Conservation (phyloP, 2,113 vertebrate genomes). For the Chaetura pelagica region DNA sequence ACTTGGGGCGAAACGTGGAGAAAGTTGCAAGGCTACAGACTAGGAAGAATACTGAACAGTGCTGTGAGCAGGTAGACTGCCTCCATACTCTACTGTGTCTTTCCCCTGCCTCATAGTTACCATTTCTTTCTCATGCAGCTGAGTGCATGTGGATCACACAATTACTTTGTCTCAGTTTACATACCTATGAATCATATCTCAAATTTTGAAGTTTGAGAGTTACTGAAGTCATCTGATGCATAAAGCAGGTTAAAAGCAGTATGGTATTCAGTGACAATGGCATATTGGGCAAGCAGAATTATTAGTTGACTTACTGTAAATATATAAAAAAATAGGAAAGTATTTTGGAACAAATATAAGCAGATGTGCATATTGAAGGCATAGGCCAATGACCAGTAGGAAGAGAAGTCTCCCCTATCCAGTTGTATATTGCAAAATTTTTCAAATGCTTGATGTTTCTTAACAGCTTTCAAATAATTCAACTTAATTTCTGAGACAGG, state of each 20-base stretch:
- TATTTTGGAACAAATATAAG: neutral
- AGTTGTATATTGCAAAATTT: neutral
- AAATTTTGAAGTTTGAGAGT: neutral
- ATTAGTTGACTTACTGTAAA: neutral
- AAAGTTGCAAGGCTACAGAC: neutral
- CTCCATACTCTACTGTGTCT: neutral
- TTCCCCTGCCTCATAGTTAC: neutral
- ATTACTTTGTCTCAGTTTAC: neutral
- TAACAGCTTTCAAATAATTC: neutral
- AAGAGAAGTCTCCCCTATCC: neutral
- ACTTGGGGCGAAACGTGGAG: neutral
- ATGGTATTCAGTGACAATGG: neutral
- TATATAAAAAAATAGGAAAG: neutral
- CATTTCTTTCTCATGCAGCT: neutral
- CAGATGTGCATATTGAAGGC: neutral
- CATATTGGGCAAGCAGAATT: neutral
- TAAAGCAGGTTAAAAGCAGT: neutral
- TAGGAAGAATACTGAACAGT: neutral
- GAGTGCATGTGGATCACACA: neutral
- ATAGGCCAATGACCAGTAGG: neutral
- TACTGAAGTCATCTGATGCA: neutral
- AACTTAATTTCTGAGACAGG: conserved; percentile 3
- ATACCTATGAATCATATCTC: neutral
- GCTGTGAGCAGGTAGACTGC: neutral
- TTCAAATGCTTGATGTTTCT: neutral